Evolutionary conservation across 2,113 vertebrate species (phyloP).

Genomic region (Ranitomeya variabilis): DNA sequence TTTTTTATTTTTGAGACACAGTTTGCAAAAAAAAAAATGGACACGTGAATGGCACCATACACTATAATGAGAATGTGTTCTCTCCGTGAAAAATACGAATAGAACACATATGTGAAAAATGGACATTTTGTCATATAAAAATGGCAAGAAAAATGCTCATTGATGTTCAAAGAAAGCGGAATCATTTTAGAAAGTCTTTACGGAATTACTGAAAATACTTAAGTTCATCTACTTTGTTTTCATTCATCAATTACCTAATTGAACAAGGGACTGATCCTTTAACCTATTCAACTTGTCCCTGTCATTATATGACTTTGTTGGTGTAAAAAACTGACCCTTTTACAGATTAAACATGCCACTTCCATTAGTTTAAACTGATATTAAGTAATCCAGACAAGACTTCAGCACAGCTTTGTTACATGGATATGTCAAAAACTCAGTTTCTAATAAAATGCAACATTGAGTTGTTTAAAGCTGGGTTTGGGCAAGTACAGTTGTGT

Average conservation of each 20-base stretch:
- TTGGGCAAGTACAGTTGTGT: no score
- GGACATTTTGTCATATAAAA: not conserved
- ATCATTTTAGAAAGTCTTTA: slow-evolving; percentile 3
- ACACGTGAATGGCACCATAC: no score
- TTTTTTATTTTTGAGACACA: no score
- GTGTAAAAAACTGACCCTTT: not conserved
- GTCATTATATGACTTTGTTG: slow-evolving; percentile 33
- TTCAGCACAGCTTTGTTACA: not conserved
- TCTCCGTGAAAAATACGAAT: no score
- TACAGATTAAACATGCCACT: slow-evolving; percentile 28
- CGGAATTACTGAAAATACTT: slow-evolving; percentile 27
- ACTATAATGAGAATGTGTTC: no score
- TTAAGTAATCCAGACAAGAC: slow-evolving; percentile 32
- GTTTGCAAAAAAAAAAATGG: no score
- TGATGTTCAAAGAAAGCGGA: not conserved
- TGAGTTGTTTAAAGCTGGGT: not conserved
- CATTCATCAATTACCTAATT: slow-evolving; percentile 35
- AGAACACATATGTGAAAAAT: no score
- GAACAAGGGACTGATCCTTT: slow-evolving; percentile 7
- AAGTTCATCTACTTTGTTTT: slow-evolving; percentile 22
- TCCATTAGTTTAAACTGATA: slow-evolving; percentile 33
- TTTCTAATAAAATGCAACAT: not conserved
- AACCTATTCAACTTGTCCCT: slow-evolving; percentile 36
- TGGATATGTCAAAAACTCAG: not conserved
- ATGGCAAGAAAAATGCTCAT: not conserved